A percentile compares a stretch with the other conserved stretches of the same genome.
Evolutionary conservation across 2,888 invertebrate species (phyloP).

Genomic region (Macrosoma leucophasiata): DNA sequence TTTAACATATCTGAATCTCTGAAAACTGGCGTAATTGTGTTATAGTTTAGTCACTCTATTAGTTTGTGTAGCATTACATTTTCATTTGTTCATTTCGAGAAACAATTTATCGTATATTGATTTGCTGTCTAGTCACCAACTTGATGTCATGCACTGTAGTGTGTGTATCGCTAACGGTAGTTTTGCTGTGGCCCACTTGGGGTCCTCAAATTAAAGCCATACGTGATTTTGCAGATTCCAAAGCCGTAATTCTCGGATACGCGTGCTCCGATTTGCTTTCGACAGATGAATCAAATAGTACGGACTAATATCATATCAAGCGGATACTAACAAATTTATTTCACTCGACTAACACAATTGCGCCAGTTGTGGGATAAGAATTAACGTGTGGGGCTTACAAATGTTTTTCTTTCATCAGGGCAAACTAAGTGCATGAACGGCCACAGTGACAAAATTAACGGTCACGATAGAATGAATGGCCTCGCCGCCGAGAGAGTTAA

Average conservation of each 20-base stretch:
- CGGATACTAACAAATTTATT: conserved; percentile 31
- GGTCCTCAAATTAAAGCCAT: conserved; percentile 29
- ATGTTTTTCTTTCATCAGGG: conserved; percentile 57
- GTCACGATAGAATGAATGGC: conserved; percentile 31
- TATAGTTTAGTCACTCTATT: conserved; percentile 30
- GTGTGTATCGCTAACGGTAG: conserved; percentile 26
- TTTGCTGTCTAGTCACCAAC: conserved; percentile 34
- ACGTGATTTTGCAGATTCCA: conserved; percentile 61
- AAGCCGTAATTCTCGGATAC: conserved; percentile 48
- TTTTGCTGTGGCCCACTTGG: conserved; percentile 25
- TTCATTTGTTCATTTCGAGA: conserved; percentile 16
- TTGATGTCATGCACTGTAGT: conserved; percentile 42
- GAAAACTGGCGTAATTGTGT: conserved; percentile 67
- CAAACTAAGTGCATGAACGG: conserved; percentile 37
- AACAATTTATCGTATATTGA: conserved; percentile 17
- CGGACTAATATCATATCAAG: conserved; percentile 39
- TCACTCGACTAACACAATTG: conserved; percentile 51
- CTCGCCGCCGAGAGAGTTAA: conserved; percentile 26
- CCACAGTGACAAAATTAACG: conserved; percentile 32
- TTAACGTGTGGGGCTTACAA: conserved; percentile 40
- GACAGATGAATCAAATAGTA: conserved; percentile 47
- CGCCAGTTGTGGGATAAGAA: conserved; percentile 50
- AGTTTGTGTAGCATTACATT: conserved; percentile 26
- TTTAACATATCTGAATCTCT: conserved; percentile 34
- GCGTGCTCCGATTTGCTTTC: conserved; percentile 44